These are phyloP conservation scores for Drosophila cyrtoloma DNA, from an alignment of 2,888 invertebrate species.

Conservation along the genomic window DNA sequence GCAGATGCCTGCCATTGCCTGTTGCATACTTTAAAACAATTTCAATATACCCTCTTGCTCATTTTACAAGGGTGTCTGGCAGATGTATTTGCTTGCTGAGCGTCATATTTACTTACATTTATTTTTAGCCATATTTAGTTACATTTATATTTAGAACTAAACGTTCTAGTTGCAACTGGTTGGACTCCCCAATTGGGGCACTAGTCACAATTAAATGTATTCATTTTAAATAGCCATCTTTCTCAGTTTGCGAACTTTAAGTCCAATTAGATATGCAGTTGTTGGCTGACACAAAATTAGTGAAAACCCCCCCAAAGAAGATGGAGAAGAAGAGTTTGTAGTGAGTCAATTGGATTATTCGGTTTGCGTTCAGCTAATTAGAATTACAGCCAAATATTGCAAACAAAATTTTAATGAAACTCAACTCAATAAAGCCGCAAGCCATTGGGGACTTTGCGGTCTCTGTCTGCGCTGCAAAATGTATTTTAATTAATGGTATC, in stretches of 20 bases:
- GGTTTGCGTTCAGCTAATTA: conserved; percentile 38
- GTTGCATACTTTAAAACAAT: not conserved
- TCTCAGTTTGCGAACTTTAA: no score
- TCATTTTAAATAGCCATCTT: not conserved
- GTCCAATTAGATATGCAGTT: not conserved
- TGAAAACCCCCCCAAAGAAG: not conserved
- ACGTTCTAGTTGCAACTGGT: not conserved
- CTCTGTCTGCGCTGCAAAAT: conserved; percentile 21
- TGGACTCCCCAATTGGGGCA: not conserved
- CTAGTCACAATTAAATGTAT: not conserved
- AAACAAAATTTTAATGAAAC: conserved; percentile 50
- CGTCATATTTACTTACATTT: no score
- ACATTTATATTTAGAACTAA: not conserved
- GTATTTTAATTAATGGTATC: conserved; percentile 57
- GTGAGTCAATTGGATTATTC: conserved; percentile 1
- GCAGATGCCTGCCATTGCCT: not conserved
- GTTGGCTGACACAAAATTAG: not conserved
- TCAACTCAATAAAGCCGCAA: conserved; percentile 43
- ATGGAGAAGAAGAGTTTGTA: not conserved
- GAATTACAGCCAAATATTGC: conserved; percentile 25
- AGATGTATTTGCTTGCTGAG: not conserved
- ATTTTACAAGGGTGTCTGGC: not conserved
- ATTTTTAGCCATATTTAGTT: not conserved
- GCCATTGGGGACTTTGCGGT: conserved; percentile 32
- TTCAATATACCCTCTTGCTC: not conserved